These are phyloP conservation scores for Augochlora pura DNA, from an alignment of 1,140 invertebrate species.

Conservation along the genomic window DNA sequence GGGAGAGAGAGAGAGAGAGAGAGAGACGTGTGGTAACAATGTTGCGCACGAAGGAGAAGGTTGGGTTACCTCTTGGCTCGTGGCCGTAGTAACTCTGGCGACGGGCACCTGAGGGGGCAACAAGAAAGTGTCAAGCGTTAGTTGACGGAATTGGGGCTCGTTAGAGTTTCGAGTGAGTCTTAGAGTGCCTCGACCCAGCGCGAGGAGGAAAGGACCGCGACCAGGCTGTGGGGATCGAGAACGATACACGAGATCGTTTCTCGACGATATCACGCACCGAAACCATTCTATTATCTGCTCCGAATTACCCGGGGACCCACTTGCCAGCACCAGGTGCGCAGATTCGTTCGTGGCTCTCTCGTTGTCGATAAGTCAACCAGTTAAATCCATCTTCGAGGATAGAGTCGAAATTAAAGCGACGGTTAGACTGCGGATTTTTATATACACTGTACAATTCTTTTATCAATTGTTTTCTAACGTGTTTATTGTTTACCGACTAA, in stretches of 20 bases:
- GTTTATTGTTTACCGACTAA: too few species aligned
- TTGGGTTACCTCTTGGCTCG: slow-evolving; percentile 73
- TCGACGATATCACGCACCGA: too few species aligned
- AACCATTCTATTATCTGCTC: too few species aligned
- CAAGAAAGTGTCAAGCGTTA: slow-evolving; percentile 59
- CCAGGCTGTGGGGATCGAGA: neutral
- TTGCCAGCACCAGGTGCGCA: too few species aligned
- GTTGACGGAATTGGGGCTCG: slow-evolving; percentile 51
- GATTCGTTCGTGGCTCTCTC: too few species aligned
- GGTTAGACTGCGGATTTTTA: too few species aligned
- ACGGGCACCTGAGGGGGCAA: slow-evolving; percentile 65
- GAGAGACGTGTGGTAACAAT: slow-evolving; percentile 33
- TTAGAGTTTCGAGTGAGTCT: slow-evolving; percentile 50
- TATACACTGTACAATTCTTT: too few species aligned
- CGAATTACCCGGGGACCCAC: too few species aligned
- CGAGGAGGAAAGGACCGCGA: neutral
- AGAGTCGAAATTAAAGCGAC: too few species aligned
- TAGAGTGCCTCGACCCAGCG: slow-evolving; percentile 33
- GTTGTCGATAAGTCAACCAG: too few species aligned
- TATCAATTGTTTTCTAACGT: too few species aligned
- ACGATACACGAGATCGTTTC: neutral
- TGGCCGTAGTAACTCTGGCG: slow-evolving; percentile 72
- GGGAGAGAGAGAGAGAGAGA: neutral
- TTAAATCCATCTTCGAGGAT: too few species aligned
- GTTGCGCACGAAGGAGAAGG: slow-evolving; percentile 52